Conservation (phyloP, 2,113 vertebrate genomes). For the Chloropsis hardwickii region DNA sequence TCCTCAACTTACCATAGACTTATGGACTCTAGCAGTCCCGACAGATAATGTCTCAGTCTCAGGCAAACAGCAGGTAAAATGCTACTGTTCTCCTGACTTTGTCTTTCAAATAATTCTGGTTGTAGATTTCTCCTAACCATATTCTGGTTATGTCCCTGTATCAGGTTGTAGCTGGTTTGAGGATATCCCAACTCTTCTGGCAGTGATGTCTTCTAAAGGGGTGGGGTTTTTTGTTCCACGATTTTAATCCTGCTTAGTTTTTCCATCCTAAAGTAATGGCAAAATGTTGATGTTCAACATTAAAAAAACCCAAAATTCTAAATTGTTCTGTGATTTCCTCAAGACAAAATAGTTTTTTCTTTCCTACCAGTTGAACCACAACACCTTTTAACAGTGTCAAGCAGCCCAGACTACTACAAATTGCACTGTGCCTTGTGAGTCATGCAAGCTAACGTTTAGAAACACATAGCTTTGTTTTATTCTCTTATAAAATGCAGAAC, state of each 20-base stretch:
- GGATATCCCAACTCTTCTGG: not conserved
- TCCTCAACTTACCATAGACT: not conserved
- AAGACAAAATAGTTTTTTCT: not conserved
- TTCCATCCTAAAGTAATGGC: not conserved
- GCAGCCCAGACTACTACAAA: constrained; percentile 6
- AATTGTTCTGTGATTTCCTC: not conserved
- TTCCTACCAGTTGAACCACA: not conserved
- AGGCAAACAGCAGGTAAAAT: not conserved
- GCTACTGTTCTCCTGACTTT: not conserved
- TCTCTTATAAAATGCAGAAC: constrained; percentile 54
- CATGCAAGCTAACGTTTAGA: constrained; percentile 18
- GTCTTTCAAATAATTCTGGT: not conserved
- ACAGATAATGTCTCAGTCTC: not conserved
- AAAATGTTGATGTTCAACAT: not conserved
- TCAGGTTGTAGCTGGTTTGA: fast-evolving
- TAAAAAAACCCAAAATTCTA: not conserved
- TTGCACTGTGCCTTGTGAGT: constrained; percentile 8
- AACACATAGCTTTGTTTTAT: constrained; percentile 48
- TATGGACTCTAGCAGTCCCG: not conserved
- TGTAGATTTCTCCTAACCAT: not conserved
- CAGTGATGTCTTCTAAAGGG: not conserved
- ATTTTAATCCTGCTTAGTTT: not conserved
- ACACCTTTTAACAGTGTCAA: constrained; percentile 24
- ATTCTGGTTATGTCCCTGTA: not conserved
- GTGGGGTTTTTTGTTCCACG: not conserved